Evolutionary conservation across 2,888 invertebrate genomes (phyloP).

Genomic region (Lithosia quadra): DNA sequence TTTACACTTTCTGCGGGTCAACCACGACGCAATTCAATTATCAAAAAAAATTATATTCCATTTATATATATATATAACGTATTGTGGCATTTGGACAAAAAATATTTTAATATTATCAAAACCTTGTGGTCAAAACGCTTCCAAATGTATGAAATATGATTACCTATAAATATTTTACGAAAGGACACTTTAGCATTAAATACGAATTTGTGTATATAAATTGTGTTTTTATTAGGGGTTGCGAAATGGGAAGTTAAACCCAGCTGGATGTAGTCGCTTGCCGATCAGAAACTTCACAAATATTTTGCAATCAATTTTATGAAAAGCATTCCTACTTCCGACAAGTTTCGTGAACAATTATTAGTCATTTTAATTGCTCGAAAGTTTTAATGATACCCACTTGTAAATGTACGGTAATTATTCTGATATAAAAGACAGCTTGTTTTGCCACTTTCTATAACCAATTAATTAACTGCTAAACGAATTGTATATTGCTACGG

Average conservation of each 20-base stretch:
- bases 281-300: background rate
- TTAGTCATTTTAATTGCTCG: background rate
- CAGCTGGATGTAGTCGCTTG: background rate
- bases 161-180: too few relatives aligned
- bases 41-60: too few relatives aligned
- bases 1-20: background rate
- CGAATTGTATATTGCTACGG: background rate
- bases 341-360: constrained; percentile 33
- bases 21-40: too few relatives aligned
- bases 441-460: constrained; percentile 8
- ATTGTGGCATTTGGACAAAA: too few relatives aligned
- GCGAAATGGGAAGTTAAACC: too few relatives aligned
- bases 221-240: too few relatives aligned
- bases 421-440: constrained; percentile 10
- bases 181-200: too few relatives aligned
- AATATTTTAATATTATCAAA: too few relatives aligned
- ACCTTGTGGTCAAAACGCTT: too few relatives aligned
- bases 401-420: background rate
- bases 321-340: constrained; percentile 52
- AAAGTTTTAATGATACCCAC: constrained; percentile 11
- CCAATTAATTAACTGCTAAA: background rate
- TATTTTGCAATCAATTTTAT: constrained; percentile 11
- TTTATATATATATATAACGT: too few relatives aligned
- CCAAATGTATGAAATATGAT: too few relatives aligned
- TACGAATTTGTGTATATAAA: too few relatives aligned